Evolutionary conservation across 2,113 vertebrate genomes (phyloP).

Genomic region (Protobothrops flavoviridis): DNA sequence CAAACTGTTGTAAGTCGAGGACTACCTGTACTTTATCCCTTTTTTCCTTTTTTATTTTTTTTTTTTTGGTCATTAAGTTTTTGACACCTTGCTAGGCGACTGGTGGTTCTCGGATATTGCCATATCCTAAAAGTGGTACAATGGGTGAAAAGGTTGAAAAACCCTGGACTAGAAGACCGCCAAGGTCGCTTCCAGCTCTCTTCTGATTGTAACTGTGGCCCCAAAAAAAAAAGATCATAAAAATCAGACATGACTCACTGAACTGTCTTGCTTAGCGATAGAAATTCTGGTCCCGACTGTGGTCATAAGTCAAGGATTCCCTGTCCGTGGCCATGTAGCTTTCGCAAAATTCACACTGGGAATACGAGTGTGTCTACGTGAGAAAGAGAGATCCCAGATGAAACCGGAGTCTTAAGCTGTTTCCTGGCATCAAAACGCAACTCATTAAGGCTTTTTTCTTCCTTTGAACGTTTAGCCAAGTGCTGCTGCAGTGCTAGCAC

Average conservation of each 20-base stretch:
- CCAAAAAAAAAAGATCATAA: background rate
- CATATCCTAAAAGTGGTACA: too few species aligned
- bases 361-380: background rate
- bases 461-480: conserved; percentile 50
- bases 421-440: conserved; percentile 57
- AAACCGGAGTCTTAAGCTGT: conserved; percentile 40
- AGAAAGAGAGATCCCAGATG: conserved; percentile 5
- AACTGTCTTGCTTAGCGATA: background rate
- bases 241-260: background rate
- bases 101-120: too few species aligned
- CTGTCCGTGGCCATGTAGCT: background rate
- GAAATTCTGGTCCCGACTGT: background rate
- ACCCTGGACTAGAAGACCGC: too few species aligned
- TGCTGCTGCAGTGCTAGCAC: conserved; percentile 55
- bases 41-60: too few species aligned
- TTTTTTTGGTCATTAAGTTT: too few species aligned
- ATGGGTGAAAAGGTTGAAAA: too few species aligned
- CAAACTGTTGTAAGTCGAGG: too few species aligned
- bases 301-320: background rate
- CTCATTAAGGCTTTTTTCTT: conserved; percentile 58
- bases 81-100: too few species aligned
- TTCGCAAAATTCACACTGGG: background rate
- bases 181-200: too few species aligned
- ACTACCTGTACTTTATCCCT: too few species aligned
- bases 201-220: too few species aligned